Evolutionary conservation across 2,797 vertebrate species (phyloP).

Genomic region (Falco cherrug): DNA sequence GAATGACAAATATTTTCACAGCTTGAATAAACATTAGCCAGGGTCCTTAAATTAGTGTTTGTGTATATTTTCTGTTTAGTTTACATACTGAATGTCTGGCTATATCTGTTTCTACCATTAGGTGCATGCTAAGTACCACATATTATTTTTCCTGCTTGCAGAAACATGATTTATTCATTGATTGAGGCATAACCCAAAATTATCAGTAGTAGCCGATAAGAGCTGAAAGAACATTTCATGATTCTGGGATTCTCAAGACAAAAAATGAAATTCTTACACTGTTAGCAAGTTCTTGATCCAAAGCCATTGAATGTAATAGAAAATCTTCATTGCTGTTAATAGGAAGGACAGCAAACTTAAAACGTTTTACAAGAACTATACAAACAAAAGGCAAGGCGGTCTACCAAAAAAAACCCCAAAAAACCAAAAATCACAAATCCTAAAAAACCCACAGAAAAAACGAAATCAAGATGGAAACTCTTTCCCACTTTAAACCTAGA

Average conservation of each 20-base stretch:
- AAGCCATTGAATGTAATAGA: background rate
- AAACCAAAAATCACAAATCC: too few species aligned
- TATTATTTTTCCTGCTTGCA: background rate
- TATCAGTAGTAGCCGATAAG: background rate
- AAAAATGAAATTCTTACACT: background rate
- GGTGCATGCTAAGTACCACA: background rate
- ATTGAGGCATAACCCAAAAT: background rate
- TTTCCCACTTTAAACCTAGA: background rate
- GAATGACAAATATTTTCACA: constrained; percentile 56
- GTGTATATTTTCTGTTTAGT: constrained; percentile 31
- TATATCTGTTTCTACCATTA: constrained; percentile 3
- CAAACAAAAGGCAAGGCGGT: background rate
- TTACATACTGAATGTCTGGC: background rate
- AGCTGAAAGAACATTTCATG: background rate
- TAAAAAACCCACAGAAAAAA: background rate
- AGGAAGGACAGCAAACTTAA: background rate
- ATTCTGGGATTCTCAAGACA: background rate
- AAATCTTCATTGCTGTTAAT: background rate
- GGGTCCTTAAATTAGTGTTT: constrained; percentile 30
- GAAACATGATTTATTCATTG: background rate
- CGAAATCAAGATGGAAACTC: fast-evolving
- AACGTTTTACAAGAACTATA: background rate
- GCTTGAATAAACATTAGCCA: constrained; percentile 41
- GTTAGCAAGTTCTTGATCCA: background rate
- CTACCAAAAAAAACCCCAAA: background rate